phyloP scores from a whole-genome alignment of 1,140 invertebrate species.

The Brachionus sp. region DNA sequence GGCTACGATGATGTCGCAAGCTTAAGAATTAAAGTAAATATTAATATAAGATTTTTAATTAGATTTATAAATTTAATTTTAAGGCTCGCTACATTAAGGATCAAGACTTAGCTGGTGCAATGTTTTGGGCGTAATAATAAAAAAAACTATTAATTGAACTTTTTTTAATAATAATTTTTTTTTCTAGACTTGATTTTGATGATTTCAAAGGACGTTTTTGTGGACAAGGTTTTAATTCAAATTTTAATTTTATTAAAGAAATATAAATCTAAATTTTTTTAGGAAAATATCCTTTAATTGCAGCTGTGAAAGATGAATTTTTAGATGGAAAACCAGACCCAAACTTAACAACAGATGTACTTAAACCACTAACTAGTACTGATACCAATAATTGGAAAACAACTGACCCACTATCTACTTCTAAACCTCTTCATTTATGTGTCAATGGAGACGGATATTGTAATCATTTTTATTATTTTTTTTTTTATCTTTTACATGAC shows the following conservation, averaged over 20 bases:
- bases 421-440: neutral
- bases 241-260: neutral
- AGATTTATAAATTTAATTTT: neutral
- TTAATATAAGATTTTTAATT: neutral
- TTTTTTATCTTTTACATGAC: neutral
- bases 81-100: conserved; percentile 69
- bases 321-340: neutral
- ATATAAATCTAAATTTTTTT: neutral
- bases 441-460: conserved; percentile 11
- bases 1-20: conserved; percentile 76
- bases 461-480: neutral
- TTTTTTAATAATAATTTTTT: neutral
- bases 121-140: conserved; percentile 68
- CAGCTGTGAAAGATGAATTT: conserved; percentile 15
- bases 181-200: conserved; percentile 48
- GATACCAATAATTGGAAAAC: neutral
- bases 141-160: neutral
- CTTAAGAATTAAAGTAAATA: conserved; percentile 48
- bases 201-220: conserved; percentile 38
- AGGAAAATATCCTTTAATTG: conserved; percentile 42
- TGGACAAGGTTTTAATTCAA: conserved; percentile 3
- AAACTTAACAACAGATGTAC: neutral
- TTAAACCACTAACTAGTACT: neutral
- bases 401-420: neutral
- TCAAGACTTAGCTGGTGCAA: conserved; percentile 36